These are phyloP conservation scores for Crotalus helleri DNA, from an alignment of 2,113 vertebrate genomes.

Conservation along the genomic window DNA sequence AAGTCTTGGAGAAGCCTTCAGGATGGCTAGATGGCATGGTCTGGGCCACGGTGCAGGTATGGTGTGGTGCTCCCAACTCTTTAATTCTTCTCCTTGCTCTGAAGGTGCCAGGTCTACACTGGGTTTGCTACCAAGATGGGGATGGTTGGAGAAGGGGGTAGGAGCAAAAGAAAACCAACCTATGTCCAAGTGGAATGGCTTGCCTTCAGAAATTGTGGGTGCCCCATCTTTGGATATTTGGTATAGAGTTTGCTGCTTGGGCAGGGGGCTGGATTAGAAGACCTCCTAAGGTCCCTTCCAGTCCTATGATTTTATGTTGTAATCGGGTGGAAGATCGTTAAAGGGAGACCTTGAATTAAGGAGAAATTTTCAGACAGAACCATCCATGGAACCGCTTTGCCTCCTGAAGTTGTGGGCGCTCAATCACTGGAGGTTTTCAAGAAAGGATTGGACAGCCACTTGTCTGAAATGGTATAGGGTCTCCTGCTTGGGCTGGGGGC, in stretches of 20 bases:
- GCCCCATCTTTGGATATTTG: not conserved
- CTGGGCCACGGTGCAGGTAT: slow-evolving; percentile 8
- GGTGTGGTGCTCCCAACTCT: too few species aligned
- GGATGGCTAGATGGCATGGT: not conserved
- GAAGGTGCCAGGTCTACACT: too few species aligned
- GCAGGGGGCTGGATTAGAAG: not conserved
- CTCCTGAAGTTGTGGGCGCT: not conserved
- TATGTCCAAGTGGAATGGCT: not conserved
- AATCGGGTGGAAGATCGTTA: too few species aligned
- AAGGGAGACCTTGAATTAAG: too few species aligned
- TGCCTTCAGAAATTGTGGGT: not conserved
- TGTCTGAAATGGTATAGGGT: not conserved
- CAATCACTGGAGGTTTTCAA: not conserved
- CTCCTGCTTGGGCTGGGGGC: not conserved
- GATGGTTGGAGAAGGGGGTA: not conserved
- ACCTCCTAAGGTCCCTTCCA: not conserved
- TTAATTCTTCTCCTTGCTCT: not conserved
- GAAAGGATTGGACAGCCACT: not conserved
- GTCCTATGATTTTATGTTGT: too few species aligned
- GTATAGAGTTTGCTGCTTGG: not conserved
- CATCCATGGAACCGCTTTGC: too few species aligned
- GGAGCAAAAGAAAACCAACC: not conserved
- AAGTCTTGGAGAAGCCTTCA: not conserved
- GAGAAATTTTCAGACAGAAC: too few species aligned
- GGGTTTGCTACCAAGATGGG: not conserved